Conservation (phyloP, 2,888 invertebrate species). For the Danaus chrysippus region DNA sequence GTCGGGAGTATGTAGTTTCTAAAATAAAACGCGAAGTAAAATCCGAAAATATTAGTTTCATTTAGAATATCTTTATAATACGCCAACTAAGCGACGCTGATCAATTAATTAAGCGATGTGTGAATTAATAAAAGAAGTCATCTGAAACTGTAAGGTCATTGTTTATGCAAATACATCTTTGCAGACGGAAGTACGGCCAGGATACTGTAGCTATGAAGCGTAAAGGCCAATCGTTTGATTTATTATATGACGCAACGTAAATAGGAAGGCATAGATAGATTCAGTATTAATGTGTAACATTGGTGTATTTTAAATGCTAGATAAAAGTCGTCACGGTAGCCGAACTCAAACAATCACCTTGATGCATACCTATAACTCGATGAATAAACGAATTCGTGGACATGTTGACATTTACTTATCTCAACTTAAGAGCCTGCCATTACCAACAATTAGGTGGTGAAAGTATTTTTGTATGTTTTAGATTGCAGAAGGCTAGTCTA, state of each 20-base stretch:
- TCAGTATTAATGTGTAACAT: conserved; percentile 32
- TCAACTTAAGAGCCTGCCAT: conserved; percentile 54
- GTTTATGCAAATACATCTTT: conserved; percentile 24
- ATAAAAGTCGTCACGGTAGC: conserved; percentile 55
- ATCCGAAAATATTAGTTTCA: too few species aligned
- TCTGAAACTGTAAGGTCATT: conserved; percentile 5
- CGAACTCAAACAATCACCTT: conserved; percentile 48
- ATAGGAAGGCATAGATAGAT: conserved; percentile 31
- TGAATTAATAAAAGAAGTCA: not conserved
- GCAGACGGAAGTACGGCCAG: conserved; percentile 28
- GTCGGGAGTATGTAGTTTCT: too few species aligned
- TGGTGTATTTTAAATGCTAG: conserved; percentile 45
- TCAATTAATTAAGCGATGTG: not conserved
- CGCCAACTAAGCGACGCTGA: not conserved
- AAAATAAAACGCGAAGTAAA: too few species aligned
- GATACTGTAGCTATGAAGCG: conserved; percentile 22
- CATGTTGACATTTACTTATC: conserved; percentile 70
- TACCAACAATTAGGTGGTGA: conserved; percentile 67
- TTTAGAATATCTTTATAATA: not conserved
- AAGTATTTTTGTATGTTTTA: conserved; percentile 55
- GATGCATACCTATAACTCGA: conserved; percentile 47
- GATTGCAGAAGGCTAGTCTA: conserved; percentile 52
- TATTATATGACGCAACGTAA: conserved; percentile 26
- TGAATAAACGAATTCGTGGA: conserved; percentile 56
- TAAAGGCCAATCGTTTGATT: conserved; percentile 32